Evolutionary conservation across 2,797 vertebrate genomes (phyloP).

Genomic region (Cephalopachus bancanus): DNA sequence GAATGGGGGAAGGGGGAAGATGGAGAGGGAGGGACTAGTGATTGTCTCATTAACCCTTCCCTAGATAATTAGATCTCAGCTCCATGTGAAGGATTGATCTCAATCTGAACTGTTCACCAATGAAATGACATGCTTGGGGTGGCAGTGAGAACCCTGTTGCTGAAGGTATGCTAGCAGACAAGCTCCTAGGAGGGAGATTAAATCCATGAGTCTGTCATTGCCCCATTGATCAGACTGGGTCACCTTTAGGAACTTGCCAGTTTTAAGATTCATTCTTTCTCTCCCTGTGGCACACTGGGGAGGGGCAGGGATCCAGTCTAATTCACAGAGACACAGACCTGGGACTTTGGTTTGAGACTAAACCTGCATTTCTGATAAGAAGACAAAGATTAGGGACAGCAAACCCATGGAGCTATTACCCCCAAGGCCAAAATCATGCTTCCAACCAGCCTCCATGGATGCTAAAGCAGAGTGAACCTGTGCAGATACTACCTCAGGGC

Average conservation of each 20-base stretch:
- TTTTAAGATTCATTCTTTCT: neutral
- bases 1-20: neutral
- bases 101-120: neutral
- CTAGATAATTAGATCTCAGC: neutral
- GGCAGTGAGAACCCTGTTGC: rapidly evolving
- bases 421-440: neutral
- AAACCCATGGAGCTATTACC: neutral
- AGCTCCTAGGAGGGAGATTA: neutral
- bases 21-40: neutral
- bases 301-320: neutral
- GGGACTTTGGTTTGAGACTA: neutral
- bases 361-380: neutral
- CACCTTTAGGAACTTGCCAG: neutral
- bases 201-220: neutral
- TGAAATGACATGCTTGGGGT: neutral
- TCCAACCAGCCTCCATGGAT: neutral
- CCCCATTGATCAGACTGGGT: neutral
- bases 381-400: neutral
- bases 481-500: neutral
- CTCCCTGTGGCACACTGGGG: neutral
- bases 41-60: slow-evolving; percentile 70
- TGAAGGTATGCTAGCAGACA: neutral
- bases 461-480: neutral
- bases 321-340: neutral
- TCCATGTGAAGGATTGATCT: neutral